Conservation (phyloP, 2,888 invertebrate species). For the Proisotoma minuta region DNA sequence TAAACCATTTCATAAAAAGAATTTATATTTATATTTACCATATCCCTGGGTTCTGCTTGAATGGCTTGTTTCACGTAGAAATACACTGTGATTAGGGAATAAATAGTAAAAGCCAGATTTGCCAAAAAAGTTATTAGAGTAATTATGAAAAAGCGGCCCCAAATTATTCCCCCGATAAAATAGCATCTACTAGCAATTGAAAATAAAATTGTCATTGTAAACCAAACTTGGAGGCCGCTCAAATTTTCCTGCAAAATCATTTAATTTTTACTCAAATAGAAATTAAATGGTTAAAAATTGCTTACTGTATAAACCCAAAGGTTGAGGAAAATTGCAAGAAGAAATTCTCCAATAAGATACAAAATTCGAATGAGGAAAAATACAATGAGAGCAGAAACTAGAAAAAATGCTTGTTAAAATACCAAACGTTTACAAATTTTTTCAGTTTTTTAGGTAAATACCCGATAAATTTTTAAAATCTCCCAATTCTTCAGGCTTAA, state of each 20-base stretch:
- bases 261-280: not conserved
- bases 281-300: not conserved
- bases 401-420: not conserved
- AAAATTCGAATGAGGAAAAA: slow-evolving; percentile 33
- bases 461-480: slow-evolving; percentile 18
- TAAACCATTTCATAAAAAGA: slow-evolving; percentile 6
- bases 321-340: slow-evolving; percentile 32
- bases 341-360: slow-evolving; percentile 30
- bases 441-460: slow-evolving; percentile 1
- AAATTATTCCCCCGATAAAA: slow-evolving; percentile 34
- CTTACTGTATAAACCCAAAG: slow-evolving; percentile 28
- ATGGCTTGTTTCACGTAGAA: slow-evolving; percentile 20
- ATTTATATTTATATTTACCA: too few relatives aligned
- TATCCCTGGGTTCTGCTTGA: not conserved
- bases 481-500: slow-evolving; percentile 10
- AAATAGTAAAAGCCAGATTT: slow-evolving; percentile 33
- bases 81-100: slow-evolving; percentile 27
- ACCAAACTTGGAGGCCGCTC: slow-evolving; percentile 30
- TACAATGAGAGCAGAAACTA: slow-evolving; percentile 25
- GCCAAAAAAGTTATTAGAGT: slow-evolving; percentile 29
- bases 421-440: not conserved
- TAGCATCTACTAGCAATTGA: slow-evolving; percentile 37
- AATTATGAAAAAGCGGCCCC: slow-evolving; percentile 28
- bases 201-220: slow-evolving; percentile 33
- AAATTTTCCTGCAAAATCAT: slow-evolving; percentile 22